A percentile compares a stretch with the other conserved stretches of the same genome.
Evolutionary conservation across 2,797 vertebrate species (phyloP).

Genomic region (Crax fasciolata): DNA sequence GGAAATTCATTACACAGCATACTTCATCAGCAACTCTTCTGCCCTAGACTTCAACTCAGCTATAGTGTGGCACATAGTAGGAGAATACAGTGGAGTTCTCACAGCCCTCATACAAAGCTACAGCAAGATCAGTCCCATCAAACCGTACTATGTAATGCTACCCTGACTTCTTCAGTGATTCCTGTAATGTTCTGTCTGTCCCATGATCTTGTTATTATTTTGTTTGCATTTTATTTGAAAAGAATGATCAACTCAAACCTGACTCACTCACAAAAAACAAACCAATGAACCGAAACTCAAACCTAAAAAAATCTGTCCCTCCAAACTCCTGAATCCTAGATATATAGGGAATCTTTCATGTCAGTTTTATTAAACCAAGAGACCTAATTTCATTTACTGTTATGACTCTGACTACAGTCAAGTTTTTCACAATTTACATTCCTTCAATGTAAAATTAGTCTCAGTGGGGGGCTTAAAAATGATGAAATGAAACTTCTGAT

Average conservation of each 20-base stretch:
- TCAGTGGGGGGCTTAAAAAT: slow-evolving; percentile 30
- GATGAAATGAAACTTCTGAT: neutral
- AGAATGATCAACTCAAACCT: neutral
- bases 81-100: neutral
- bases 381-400: neutral
- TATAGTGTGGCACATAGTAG: neutral
- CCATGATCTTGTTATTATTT: neutral
- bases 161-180: neutral
- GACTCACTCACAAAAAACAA: neutral
- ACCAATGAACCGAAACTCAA: neutral
- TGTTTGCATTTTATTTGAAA: neutral
- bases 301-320: neutral
- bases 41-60: neutral
- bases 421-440: slow-evolving; percentile 22
- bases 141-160: neutral
- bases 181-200: neutral
- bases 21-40: neutral
- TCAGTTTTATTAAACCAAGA: neutral
- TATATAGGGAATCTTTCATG: neutral
- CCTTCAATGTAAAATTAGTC: slow-evolving; percentile 25
- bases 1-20: neutral
- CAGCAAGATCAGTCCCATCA: neutral
- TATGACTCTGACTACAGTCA: neutral
- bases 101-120: neutral
- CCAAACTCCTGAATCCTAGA: fast-evolving